Percentiles rank a stretch among this genome's conserved stretches.
phyloP scores from a whole-genome alignment of 2,113 vertebrate species.

The Phalacrocorax brasilianus region DNA sequence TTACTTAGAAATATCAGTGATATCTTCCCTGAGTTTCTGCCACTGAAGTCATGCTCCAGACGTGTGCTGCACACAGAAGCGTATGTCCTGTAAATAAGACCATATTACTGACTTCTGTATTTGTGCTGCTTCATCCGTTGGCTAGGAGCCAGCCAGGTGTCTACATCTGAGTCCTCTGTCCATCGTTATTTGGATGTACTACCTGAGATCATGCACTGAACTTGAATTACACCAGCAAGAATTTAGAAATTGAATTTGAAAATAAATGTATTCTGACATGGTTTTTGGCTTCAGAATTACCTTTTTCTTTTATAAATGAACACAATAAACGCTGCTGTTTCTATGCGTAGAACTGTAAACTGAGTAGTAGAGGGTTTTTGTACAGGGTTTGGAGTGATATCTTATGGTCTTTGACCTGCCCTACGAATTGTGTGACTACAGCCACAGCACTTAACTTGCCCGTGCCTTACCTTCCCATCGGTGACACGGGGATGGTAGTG shows the following conservation, averaged over 20 bases:
- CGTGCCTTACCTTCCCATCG: background rate
- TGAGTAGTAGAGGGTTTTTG: background rate
- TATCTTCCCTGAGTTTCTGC: background rate
- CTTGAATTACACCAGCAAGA: background rate
- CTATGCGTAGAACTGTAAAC: background rate
- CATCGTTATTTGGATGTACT: background rate
- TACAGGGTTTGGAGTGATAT: background rate
- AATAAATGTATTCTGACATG: background rate
- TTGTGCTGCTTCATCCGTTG: background rate
- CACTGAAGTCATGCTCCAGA: background rate
- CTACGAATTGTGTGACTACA: background rate
- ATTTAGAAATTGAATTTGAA: background rate
- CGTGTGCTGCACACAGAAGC: fast-evolving
- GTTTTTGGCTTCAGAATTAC: background rate
- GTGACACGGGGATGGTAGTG: background rate
- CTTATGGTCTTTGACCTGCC: background rate
- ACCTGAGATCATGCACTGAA: background rate
- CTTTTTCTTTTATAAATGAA: background rate
- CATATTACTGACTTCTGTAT: background rate
- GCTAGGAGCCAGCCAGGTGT: background rate
- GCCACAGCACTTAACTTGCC: background rate
- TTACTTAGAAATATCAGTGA: background rate
- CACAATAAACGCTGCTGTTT: background rate
- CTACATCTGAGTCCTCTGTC: background rate
- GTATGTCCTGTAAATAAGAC: background rate